Base-by-base conservation (phyloP, 2,113 vertebrate genomes). In the Limanda limanda region DNA sequence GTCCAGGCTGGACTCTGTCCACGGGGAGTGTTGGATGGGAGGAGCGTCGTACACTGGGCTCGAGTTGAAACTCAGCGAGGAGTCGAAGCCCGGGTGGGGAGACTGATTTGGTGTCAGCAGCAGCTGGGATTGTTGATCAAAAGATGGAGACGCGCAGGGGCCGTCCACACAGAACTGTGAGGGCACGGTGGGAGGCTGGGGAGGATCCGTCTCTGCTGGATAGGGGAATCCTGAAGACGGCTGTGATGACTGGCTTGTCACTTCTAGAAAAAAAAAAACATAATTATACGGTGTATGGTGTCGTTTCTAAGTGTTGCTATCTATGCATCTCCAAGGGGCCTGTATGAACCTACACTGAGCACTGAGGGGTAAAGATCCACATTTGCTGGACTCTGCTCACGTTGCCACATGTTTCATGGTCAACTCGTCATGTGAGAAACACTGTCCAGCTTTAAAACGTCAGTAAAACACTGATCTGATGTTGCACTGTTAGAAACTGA, bases 1-100 rank as follows among this genome's bases (percentile, higher is more conserved):
- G 83, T 97, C 96, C 10, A 97, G 94, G 78, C 96, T 97, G 2
- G 96, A 95, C 88, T 97, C 96, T 3, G 88, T 87, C 96, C 96
- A 97, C 0, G 96, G 96, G 51, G 95, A 95, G 85, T 95, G 95
- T 85, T 96, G 92, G 82, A 97, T 96, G 17, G 96, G 96, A 21
- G 96, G 93, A 15, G 74, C 84, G 35, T 97, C 96, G 42, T 86
- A 79, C 18, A 77, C 83, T 0, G 93, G 86, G 59, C 67, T 75
- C 2, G 83, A 64, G 77, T n/a, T 74, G 15, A 87, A 78, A 76
- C 85, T 91, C 60, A 64, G 55, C 0, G 31, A 57, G 3, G 82
- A 82, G 59, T 78, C 70, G 2, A 87, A 31, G 47, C 81, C 76
- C 3, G 67, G 79, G 37, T 48, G 75, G 6, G 87, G 82, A 68